Conservation (phyloP, 2,888 invertebrate species). For the Eugnorisma glareosa region DNA sequence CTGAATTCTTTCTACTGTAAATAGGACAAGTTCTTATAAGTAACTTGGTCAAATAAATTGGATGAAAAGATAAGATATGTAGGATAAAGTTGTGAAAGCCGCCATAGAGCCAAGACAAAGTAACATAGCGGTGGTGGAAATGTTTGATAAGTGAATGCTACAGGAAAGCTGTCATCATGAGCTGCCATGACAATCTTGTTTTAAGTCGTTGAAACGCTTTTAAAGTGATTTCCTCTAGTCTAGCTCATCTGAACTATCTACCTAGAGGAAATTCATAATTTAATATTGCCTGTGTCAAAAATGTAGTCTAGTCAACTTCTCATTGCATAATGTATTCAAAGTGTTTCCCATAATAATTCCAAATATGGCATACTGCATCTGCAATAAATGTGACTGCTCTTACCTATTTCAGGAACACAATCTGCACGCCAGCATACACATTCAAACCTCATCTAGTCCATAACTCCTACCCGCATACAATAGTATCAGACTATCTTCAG, state of each 20-base stretch:
- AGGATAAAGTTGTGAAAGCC: background rate
- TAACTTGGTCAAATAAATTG: background rate
- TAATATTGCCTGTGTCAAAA: background rate
- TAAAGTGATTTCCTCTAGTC: background rate
- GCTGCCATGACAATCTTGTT: background rate
- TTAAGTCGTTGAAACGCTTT: background rate
- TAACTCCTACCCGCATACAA: constrained; percentile 37
- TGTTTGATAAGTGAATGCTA: background rate
- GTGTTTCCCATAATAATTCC: background rate
- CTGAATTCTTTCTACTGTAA: background rate
- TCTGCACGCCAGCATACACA: constrained; percentile 14
- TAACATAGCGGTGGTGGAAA: background rate
- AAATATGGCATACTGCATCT: background rate
- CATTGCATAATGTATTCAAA: background rate
- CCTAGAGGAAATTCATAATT: background rate
- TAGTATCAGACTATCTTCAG: constrained; percentile 41
- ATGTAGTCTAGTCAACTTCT: background rate
- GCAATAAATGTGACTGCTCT: background rate
- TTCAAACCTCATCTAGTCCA: constrained; percentile 10
- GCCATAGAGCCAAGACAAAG: background rate
- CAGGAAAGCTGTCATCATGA: background rate
- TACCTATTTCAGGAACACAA: constrained; percentile 29
- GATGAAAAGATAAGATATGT: background rate
- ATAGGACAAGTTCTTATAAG: background rate
- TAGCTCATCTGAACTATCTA: background rate